Conservation (phyloP, 2,888 invertebrate genomes). For the Drosophila hamatofila region DNA sequence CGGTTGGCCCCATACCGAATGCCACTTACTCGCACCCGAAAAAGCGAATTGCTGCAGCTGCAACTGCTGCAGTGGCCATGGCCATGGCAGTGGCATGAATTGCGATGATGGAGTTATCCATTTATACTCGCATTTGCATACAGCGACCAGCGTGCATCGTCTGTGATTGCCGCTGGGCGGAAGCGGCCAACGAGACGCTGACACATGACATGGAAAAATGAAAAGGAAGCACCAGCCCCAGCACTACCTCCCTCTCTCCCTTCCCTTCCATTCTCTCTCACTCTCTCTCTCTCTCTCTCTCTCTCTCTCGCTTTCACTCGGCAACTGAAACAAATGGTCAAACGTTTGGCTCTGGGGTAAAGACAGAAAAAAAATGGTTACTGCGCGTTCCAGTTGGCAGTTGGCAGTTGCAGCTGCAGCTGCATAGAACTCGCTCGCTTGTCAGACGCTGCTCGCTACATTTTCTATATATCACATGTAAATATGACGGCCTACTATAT, state of each 20-base stretch:
- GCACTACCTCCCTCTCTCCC: not conserved
- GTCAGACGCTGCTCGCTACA: conserved; percentile 41
- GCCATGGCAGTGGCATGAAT: conserved; percentile 66
- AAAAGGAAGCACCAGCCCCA: conserved; percentile 63
- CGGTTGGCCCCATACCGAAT: conserved; percentile 52
- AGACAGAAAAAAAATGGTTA: conserved; percentile 1
- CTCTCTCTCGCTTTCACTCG: conserved; percentile 7
- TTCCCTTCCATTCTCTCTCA: not conserved
- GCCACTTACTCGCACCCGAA: conserved; percentile 37
- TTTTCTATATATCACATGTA: conserved; percentile 72
- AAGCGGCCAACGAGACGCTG: conserved; percentile 73
- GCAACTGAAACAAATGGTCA: conserved; percentile 52
- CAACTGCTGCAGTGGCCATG: conserved; percentile 35
- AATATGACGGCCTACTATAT: conserved; percentile 54
- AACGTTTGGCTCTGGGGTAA: conserved; percentile 38
- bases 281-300: not conserved
- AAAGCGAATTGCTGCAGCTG: conserved; percentile 44
- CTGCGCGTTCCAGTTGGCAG: conserved; percentile 27
- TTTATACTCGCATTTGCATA: conserved; percentile 80
- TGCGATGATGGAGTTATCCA: conserved; percentile 82
- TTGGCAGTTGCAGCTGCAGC: conserved; percentile 36
- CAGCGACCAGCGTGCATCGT: conserved; percentile 60
- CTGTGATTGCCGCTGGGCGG: conserved; percentile 78
- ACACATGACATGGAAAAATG: conserved; percentile 82
- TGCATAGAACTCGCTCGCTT: conserved; percentile 25